Evolutionary conservation across 2,113 vertebrate genomes (phyloP).

Genomic region (Hypanus sabinus): DNA sequence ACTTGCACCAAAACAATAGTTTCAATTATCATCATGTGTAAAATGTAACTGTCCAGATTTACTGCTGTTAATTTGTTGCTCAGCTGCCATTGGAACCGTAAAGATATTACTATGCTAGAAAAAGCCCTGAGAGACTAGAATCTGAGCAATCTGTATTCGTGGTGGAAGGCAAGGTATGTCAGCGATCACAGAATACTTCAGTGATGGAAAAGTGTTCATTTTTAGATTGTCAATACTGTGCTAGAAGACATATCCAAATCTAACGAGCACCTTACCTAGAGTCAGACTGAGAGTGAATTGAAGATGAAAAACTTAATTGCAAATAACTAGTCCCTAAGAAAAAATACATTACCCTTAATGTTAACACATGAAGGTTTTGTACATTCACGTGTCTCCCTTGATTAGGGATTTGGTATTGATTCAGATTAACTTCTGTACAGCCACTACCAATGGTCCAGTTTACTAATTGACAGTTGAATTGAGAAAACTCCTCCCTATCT

Average conservation of each 20-base stretch:
- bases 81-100: not conserved
- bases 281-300: not conserved
- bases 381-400: not conserved
- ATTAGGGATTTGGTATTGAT: not conserved
- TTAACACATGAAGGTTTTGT: not conserved
- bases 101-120: not conserved
- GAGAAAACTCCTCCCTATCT: not conserved
- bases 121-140: not conserved
- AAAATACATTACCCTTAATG: not conserved
- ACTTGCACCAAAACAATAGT: not conserved
- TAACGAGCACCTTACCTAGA: not conserved
- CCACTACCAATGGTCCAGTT: not conserved
- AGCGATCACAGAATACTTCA: conserved; percentile 2
- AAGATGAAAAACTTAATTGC: not conserved
- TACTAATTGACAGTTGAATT: not conserved
- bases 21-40: conserved; percentile 6
- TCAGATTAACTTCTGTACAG: not conserved
- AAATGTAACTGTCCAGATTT: conserved; percentile 1
- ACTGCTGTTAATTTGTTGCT: not conserved
- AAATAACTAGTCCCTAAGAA: not conserved
- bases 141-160: not conserved
- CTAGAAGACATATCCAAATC: too few relatives aligned
- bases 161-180: not conserved
- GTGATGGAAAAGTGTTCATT: not conserved
- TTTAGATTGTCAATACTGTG: conserved; percentile 13